Evolutionary conservation across 1,140 invertebrate species (phyloP).

Genomic region (Eufriesea mexicana): DNA sequence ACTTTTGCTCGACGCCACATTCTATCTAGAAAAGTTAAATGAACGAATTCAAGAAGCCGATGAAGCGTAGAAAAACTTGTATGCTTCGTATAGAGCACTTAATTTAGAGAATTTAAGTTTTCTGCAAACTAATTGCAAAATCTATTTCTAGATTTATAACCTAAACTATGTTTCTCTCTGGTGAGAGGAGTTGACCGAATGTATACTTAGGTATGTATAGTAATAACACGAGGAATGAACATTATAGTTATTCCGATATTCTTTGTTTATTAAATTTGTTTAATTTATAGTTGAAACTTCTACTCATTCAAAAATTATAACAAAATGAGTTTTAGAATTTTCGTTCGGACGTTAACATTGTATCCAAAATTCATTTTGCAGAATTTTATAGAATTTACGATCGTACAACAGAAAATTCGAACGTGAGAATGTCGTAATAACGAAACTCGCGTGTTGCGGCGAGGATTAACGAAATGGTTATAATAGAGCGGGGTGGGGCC

Average conservation of each 20-base stretch:
- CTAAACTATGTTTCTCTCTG: neutral
- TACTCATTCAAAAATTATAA: too few relatives aligned
- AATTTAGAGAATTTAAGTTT: neutral
- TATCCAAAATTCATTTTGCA: too few relatives aligned
- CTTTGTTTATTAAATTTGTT: too few relatives aligned
- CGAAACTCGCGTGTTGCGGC: slow-evolving; percentile 17
- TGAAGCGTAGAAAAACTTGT: neutral
- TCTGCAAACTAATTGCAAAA: too few relatives aligned
- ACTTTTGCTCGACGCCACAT: neutral
- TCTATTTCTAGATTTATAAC: neutral
- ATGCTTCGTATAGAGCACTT: neutral
- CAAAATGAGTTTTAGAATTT: too few relatives aligned
- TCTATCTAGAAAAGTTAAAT: too few relatives aligned
- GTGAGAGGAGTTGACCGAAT: neutral
- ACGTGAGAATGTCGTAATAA: slow-evolving; percentile 11
- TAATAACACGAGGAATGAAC: neutral
- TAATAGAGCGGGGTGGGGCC: slow-evolving; percentile 23
- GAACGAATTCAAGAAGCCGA: neutral
- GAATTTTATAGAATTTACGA: too few relatives aligned
- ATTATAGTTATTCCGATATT: neutral
- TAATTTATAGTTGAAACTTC: too few relatives aligned
- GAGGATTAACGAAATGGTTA: slow-evolving; percentile 23
- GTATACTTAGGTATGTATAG: neutral
- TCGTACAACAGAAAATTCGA: neutral
- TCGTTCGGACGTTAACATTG: too few relatives aligned